Conservation (phyloP, 37 sponge, comb jelly and placozoan genomes). For the Hexactinellida sp. region DNA sequence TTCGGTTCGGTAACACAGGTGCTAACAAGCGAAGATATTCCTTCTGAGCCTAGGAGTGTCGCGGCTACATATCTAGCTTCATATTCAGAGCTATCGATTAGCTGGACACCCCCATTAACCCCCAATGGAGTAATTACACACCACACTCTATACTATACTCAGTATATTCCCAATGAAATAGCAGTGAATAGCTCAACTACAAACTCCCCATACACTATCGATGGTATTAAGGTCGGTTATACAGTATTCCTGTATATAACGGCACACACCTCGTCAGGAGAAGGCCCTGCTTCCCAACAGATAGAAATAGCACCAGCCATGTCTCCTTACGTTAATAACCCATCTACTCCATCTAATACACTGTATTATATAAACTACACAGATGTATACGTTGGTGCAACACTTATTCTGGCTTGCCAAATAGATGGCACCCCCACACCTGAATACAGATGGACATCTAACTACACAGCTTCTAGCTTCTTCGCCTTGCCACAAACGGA, state of each 20-base stretch:
- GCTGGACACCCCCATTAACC: neutral
- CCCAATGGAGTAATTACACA: neutral
- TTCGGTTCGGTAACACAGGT: neutral
- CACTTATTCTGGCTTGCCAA: neutral
- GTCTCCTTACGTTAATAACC: neutral
- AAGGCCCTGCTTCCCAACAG: neutral
- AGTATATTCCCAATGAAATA: neutral
- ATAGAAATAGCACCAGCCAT: neutral
- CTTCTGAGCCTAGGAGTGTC: neutral
- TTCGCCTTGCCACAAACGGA: neutral
- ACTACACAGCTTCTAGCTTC: neutral
- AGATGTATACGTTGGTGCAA: neutral
- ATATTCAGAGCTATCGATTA: neutral
- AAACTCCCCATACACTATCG: neutral
- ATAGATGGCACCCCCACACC: neutral
- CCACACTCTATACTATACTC: neutral
- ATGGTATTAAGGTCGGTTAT: neutral
- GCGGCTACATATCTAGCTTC: neutral
- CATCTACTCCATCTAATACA: neutral
- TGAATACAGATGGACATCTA: neutral
- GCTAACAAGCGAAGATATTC: neutral
- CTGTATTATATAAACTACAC: neutral
- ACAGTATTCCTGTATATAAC: neutral
- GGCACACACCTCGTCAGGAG: neutral
- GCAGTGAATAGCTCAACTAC: neutral